Evolutionary conservation across 1,140 invertebrate genomes (phyloP), one percentile per base, ranked within the genome.

Genomic region (Wasmannia auropunctata): DNA sequence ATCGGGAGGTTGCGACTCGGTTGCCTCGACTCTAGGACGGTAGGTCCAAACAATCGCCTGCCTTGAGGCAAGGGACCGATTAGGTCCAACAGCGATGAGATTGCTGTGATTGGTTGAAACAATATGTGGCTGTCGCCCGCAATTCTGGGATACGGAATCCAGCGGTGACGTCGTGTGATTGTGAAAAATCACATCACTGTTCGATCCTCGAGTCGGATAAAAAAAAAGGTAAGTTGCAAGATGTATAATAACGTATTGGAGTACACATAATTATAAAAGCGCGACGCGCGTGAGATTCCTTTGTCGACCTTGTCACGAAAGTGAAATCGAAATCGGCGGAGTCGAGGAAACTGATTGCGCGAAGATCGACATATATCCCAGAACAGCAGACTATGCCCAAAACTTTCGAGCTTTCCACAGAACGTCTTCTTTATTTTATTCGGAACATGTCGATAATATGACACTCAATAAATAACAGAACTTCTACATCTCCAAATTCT

Each of bases 41-140:
- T 95, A 95, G 95, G 95, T 95, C 94, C 94, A 95, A 95, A 95
- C 95, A 95, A 95, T 95, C 95, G 95, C 95, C 95, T 95, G 95
- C 94, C 94, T 91, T 92, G 86, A 85, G 92, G 94, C 94, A 95
- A 95, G 95, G 95, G 93, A 95, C 95, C 94, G 86, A 88, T 90
- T 75, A 93, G 95, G 95, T 95, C 95, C 95, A 95, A 95, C 95
- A 95, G 95, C 95, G 93, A 88, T 95, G 88, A 93, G 91, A 95
- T 80, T 80, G 94, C 95, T 95, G 95, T 95, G 95, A 95, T 95
- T 95, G 95, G 94, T 95, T 95, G 94, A 95, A 95, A 95, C 95
- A 95, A 95, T 95, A 95, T 94, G 92, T 94, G 93, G 92, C 94
- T 89, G 86, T 94, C 90, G 91, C 91, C 91, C 90, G 90, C 91